Evolutionary conservation across 2,888 invertebrate genomes (phyloP).

Genomic region (Campoplex capitator): DNA sequence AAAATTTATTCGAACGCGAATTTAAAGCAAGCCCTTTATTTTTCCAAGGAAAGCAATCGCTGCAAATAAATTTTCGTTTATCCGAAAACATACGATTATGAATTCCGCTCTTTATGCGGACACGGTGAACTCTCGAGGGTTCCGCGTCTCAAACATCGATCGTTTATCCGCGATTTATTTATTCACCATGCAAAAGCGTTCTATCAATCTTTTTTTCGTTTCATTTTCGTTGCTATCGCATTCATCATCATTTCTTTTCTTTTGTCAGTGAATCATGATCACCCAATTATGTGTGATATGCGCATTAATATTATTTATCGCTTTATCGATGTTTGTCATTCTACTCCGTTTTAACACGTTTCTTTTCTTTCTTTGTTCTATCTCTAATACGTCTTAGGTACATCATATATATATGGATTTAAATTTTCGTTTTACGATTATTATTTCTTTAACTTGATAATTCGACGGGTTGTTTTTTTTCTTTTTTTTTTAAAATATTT

Average conservation of each 20-base stretch:
- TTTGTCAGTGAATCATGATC: conserved; percentile 57
- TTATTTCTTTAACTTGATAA: conserved; percentile 47
- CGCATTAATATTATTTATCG: conserved; percentile 60
- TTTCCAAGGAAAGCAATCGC: not conserved
- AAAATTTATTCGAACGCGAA: not conserved
- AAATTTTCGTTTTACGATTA: conserved; percentile 36
- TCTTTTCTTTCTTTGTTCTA: not conserved
- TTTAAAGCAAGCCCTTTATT: not conserved
- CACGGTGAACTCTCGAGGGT: not conserved
- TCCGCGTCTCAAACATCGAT: not conserved
- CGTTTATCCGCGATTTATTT: not conserved
- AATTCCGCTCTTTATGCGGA: not conserved
- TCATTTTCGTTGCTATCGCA: not conserved
- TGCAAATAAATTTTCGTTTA: not conserved
- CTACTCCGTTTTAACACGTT: not conserved
- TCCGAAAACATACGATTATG: not conserved
- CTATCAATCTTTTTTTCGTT: not conserved
- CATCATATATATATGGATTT: conserved; percentile 29
- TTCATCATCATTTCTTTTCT: conserved; percentile 3
- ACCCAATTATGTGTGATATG: conserved; percentile 67
- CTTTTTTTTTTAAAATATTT: not conserved
- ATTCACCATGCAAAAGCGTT: not conserved
- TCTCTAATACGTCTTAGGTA: conserved; percentile 28
- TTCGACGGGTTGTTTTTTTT: conserved; percentile 13
- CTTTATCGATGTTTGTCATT: conserved; percentile 34